These are phyloP conservation scores for Argyresthia albistria DNA, from an alignment of 2,888 invertebrate species.

Conservation along the genomic window DNA sequence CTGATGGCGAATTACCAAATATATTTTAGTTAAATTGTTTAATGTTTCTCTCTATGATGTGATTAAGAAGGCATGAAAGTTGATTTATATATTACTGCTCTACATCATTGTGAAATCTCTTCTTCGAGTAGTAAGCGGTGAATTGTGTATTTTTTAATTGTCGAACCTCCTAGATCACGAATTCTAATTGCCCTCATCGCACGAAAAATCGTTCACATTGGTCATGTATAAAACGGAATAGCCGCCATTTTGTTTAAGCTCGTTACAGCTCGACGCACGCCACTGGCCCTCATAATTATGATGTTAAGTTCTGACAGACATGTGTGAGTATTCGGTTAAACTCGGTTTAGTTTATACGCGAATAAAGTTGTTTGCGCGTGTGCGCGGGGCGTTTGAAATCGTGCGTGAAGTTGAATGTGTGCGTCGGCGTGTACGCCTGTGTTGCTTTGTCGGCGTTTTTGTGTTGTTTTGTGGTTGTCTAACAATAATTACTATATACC, in stretches of 20 bases:
- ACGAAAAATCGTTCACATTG: constrained; percentile 45
- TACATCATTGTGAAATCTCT: too few species aligned
- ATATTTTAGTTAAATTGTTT: too few species aligned
- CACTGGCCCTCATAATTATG: constrained; percentile 66
- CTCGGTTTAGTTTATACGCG: constrained; percentile 21
- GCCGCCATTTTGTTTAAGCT: constrained; percentile 68
- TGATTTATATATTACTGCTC: too few species aligned
- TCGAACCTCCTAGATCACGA: too few species aligned
- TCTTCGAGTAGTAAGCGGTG: too few species aligned
- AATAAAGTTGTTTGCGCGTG: constrained; percentile 29
- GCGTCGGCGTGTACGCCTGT: constrained; percentile 21
- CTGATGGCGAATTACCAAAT: too few species aligned
- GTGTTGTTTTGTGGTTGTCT: constrained; percentile 52
- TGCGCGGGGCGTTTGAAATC: constrained; percentile 15
- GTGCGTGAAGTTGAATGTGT: constrained; percentile 18
- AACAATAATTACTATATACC: constrained; percentile 68
- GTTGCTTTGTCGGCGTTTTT: constrained; percentile 60
- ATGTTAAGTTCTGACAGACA: constrained; percentile 30
- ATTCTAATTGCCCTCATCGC: constrained; percentile 14
- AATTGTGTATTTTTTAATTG: too few species aligned
- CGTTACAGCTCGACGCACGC: constrained; percentile 69
- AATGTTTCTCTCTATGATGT: too few species aligned
- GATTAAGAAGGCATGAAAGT: too few species aligned
- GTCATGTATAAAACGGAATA: constrained; percentile 48
- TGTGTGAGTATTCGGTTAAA: constrained; percentile 33